Base-by-base conservation (phyloP, 2,113 vertebrate genomes). In the Nannospalax galili region DNA sequence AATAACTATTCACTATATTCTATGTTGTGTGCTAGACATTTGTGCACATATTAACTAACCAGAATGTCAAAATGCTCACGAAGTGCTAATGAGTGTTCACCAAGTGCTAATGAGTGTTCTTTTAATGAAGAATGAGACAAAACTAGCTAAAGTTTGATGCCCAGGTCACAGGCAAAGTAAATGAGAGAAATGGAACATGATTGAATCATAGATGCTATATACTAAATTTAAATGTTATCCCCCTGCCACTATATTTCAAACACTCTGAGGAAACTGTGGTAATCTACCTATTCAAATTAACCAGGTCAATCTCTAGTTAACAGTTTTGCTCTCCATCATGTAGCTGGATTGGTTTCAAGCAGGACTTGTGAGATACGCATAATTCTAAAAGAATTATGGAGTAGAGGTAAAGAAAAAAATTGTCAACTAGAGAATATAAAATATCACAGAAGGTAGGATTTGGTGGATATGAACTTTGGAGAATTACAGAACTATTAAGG, bases 81-180 rank as follows among this genome's bases (percentile, higher is more conserved):
- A 79, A 22, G 20, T 64, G 60, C 16, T 74, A 45, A 56, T 37
- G 80, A 37, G 30, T 74, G 72, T 16, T 35, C 9, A 75, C 0
- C 17, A 79, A 22, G 20, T 64, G 60, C 16, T 74, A 45, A 56
- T 37, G 80, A 37, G 30, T 74, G 72, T 84, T 69, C 77, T 70
- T 26, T 72, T 48, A 37, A 16, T 64, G 35, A 84, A 37, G 5
- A 92, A 58, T 58, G 75, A 89, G 45, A 65, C 6, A 28, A 26
- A n/a, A 70, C 10, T 88, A 84, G 48, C 1, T 84, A 35, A 72
- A 45, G 64, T 74, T 45, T 74, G 35, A 77, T 92, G 20, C 16
- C 73, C 77, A 52, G 70, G 26, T 85, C 56, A 88, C 30, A 94
- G 22, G 77, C 89, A 28, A 69, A 79, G n/a, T 90, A 79, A 94